phyloP scores from a whole-genome alignment of 2,113 vertebrate genomes.

The Prolemur simus region DNA sequence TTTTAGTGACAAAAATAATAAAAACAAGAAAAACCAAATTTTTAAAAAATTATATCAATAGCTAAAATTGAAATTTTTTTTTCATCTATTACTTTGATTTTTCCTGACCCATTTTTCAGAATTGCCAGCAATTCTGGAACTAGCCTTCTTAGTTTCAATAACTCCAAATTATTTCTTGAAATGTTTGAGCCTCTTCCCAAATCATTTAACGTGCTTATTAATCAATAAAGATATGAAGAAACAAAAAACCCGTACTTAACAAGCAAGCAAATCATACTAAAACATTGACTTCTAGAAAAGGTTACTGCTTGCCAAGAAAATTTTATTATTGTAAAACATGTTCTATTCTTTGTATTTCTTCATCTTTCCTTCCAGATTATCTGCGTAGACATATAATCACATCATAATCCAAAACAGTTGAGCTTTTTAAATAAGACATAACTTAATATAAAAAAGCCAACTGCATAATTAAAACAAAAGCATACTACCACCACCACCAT shows the following conservation, averaged over 20 bases:
- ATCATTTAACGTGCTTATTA: slow-evolving; percentile 34
- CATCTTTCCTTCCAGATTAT: slow-evolving; percentile 16
- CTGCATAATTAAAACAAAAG: not conserved
- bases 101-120: slow-evolving; percentile 21
- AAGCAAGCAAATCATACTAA: slow-evolving; percentile 38
- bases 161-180: slow-evolving; percentile 41
- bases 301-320: not conserved
- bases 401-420: slow-evolving; percentile 23
- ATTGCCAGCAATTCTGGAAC: slow-evolving; percentile 14
- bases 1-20: slow-evolving; percentile 28
- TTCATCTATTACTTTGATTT: not conserved
- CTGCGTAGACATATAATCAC: not conserved
- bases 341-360: slow-evolving; percentile 42
- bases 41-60: not conserved
- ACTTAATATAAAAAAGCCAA: not conserved
- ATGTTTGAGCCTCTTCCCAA: not conserved
- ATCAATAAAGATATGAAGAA: slow-evolving; percentile 30
- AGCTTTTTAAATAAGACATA: slow-evolving; percentile 30
- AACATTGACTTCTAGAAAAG: slow-evolving; percentile 14
- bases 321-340: not conserved
- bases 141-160: slow-evolving; percentile 1
- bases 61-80: slow-evolving; percentile 9
- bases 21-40: slow-evolving; percentile 29
- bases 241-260: not conserved
- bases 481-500: not conserved